A percentile compares a stretch with the other conserved stretches of the same genome.
These are phyloP conservation scores for Copsychus sechellarum DNA, from an alignment of 2,113 vertebrate genomes.

Conservation along the genomic window DNA sequence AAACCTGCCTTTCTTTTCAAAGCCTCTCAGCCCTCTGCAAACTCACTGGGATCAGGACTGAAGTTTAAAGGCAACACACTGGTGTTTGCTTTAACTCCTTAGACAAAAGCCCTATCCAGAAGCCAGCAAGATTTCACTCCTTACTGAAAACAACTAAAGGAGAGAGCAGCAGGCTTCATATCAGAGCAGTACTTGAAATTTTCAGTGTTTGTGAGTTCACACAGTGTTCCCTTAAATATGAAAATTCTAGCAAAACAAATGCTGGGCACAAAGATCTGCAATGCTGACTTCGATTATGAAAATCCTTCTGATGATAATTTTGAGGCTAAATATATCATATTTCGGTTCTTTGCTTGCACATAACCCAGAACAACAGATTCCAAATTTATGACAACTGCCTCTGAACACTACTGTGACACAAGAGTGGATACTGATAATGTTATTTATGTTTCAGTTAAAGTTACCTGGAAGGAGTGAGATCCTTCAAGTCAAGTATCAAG, in stretches of 20 bases:
- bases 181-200: slow-evolving; percentile 24
- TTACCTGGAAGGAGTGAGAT: not conserved
- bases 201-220: not conserved
- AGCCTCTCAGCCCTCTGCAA: slow-evolving; percentile 61
- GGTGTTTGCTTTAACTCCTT: slow-evolving; percentile 65
- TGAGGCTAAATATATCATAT: not conserved
- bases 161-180: not conserved
- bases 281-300: slow-evolving; percentile 2
- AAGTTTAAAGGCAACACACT: slow-evolving; percentile 51
- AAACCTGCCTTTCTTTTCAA: slow-evolving; percentile 32
- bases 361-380: not conserved
- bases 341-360: not conserved
- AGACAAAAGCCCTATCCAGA: slow-evolving; percentile 28
- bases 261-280: not conserved
- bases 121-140: slow-evolving; percentile 11
- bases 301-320: slow-evolving; percentile 37
- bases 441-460: slow-evolving; percentile 22
- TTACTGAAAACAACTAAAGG: not conserved
- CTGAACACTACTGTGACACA: not conserved
- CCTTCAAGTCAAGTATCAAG: not conserved
- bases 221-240: not conserved
- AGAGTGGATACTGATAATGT: not conserved
- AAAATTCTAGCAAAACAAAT: slow-evolving; percentile 33
- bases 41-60: slow-evolving; percentile 36
- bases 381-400: not conserved